phyloP scores from a whole-genome alignment of 2,113 vertebrate species.

The Cromileptes altivelis region DNA sequence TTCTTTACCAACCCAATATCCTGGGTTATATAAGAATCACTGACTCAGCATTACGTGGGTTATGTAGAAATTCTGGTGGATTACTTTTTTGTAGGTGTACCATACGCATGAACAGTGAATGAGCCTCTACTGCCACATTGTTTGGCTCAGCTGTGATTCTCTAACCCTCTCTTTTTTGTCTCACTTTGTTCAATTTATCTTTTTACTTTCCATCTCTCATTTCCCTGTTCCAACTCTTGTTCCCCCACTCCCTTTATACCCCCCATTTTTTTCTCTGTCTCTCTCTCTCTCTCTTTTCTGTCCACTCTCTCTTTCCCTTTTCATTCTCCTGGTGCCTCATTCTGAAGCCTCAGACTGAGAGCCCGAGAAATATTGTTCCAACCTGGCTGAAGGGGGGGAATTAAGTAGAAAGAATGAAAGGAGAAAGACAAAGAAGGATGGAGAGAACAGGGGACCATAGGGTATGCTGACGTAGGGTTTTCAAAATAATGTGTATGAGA shows the following conservation, averaged over 20 bases:
- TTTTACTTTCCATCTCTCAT: background rate
- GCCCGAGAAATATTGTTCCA: slow-evolving; percentile 56
- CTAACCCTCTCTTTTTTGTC: background rate
- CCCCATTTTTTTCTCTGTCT: slow-evolving; percentile 28
- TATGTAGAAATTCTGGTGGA: too few species aligned
- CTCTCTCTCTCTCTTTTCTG: slow-evolving; percentile 30
- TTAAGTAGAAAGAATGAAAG: slow-evolving; percentile 13
- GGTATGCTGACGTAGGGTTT: slow-evolving; percentile 52
- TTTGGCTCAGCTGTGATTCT: too few species aligned
- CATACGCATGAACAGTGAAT: too few species aligned
- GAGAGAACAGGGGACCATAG: slow-evolving; percentile 17
- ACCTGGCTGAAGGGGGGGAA: slow-evolving; percentile 31
- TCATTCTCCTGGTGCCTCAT: slow-evolving; percentile 55
- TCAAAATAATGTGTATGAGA: slow-evolving; percentile 1
- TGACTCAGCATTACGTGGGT: too few species aligned
- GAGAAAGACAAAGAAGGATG: slow-evolving; percentile 1
- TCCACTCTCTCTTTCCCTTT: slow-evolving; percentile 24
- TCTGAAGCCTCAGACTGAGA: slow-evolving; percentile 49
- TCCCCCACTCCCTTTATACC: background rate
- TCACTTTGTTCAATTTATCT: background rate
- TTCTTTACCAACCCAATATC: too few species aligned
- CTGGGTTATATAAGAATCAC: too few species aligned
- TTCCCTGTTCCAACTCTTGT: background rate
- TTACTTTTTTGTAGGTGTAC: too few species aligned
- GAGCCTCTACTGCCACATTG: background rate